Conservation (phyloP, 1,140 invertebrate species). For the Parapsyche elsis region DNA sequence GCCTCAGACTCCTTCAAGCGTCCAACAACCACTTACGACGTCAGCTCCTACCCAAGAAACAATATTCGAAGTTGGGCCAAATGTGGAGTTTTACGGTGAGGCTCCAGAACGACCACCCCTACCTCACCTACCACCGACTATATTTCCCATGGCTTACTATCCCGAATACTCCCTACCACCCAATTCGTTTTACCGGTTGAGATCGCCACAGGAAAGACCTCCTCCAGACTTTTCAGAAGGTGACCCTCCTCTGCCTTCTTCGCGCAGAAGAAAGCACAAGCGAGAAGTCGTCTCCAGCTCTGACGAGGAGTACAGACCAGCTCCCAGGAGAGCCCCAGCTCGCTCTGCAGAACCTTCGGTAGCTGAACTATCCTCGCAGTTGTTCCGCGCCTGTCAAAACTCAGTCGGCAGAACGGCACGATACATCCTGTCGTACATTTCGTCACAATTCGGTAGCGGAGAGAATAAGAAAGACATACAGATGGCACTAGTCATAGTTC, state of each 20-base stretch:
- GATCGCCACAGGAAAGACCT: slow-evolving; percentile 61
- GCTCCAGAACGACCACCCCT: slow-evolving; percentile 70
- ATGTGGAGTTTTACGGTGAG: slow-evolving; percentile 5
- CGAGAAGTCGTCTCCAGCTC: slow-evolving; percentile 66
- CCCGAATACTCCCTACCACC: slow-evolving; percentile 64
- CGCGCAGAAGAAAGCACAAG: slow-evolving; percentile 62
- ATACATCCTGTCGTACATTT: slow-evolving; percentile 73
- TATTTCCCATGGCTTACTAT: slow-evolving; percentile 68
- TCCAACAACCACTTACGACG: not conserved
- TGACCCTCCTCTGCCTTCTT: slow-evolving; percentile 60
- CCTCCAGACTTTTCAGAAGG: slow-evolving; percentile 59
- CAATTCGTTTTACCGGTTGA: slow-evolving; percentile 63
- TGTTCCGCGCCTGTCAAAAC: slow-evolving; percentile 73
- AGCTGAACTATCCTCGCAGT: slow-evolving; percentile 73
- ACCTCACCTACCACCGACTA: slow-evolving; percentile 63
- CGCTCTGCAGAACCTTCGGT: slow-evolving; percentile 67
- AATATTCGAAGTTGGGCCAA: not conserved
- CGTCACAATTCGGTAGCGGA: slow-evolving; percentile 67
- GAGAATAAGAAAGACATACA: slow-evolving; percentile 78
- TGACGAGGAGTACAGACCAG: slow-evolving; percentile 64
- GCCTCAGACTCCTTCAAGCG: slow-evolving; percentile 19
- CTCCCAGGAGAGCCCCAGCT: slow-evolving; percentile 60
- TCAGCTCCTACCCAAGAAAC: not conserved
- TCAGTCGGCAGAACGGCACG: slow-evolving; percentile 73
- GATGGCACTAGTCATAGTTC: slow-evolving; percentile 77